A percentile compares a stretch with the other conserved stretches of the same genome.
Evolutionary conservation across 2,888 invertebrate species (phyloP).

Genomic region (Hylaea fasciaria): DNA sequence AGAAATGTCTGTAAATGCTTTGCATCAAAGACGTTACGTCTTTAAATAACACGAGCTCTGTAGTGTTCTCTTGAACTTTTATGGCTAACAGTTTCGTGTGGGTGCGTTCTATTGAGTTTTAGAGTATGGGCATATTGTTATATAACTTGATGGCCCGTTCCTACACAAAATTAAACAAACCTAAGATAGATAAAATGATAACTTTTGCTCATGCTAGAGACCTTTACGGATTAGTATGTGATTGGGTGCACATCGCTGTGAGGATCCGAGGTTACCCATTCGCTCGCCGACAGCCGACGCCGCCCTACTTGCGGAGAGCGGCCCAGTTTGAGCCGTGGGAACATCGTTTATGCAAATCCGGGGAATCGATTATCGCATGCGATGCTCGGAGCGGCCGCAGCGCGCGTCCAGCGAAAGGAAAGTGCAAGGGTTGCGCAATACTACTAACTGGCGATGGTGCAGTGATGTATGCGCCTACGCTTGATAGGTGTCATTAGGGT

Average conservation of each 20-base stretch:
- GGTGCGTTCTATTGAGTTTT: no score
- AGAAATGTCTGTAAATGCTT: slow-evolving; percentile 15
- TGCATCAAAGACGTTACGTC: slow-evolving; percentile 5
- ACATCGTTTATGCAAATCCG: slow-evolving; percentile 77
- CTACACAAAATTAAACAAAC: no score
- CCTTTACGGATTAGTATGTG: slow-evolving; percentile 29
- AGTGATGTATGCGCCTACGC: slow-evolving; percentile 7
- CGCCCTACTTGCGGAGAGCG: slow-evolving; percentile 72
- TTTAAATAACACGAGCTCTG: background rate
- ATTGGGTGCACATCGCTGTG: slow-evolving; percentile 38
- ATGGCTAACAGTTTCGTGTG: background rate
- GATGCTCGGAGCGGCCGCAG: slow-evolving; percentile 48
- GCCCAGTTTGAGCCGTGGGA: slow-evolving; percentile 67
- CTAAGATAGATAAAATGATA: background rate
- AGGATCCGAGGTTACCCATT: slow-evolving; percentile 71
- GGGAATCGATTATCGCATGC: slow-evolving; percentile 76
- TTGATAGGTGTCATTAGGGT: background rate
- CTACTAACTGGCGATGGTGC: slow-evolving; percentile 3
- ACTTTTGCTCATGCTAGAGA: slow-evolving; percentile 15
- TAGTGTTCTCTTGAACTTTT: no score
- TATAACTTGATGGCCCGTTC: no score
- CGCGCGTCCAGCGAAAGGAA: slow-evolving; percentile 66
- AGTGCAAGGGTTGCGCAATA: slow-evolving; percentile 76
- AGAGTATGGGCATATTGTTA: no score
- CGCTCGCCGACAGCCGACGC: slow-evolving; percentile 71